Evolutionary conservation across 2,888 invertebrate species (phyloP).

Genomic region (Synanthedon tipuliformis): DNA sequence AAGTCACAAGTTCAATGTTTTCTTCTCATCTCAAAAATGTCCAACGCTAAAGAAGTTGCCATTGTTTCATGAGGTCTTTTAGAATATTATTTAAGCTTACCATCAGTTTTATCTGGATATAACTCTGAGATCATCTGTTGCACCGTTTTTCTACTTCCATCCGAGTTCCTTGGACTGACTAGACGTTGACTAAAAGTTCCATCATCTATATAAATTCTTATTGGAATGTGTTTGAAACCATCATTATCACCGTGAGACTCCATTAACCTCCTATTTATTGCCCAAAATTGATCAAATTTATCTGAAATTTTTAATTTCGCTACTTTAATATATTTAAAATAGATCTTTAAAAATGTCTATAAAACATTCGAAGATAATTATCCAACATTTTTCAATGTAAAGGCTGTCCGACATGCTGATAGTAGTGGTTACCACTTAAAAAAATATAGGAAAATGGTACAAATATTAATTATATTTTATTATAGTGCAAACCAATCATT

Average conservation of each 20-base stretch:
- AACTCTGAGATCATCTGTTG: constrained; percentile 78
- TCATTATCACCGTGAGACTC: constrained; percentile 84
- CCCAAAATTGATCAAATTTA: constrained; percentile 99
- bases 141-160: constrained; percentile 79
- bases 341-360: too few species aligned
- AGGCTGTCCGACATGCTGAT: too few species aligned
- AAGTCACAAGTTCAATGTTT: too few species aligned
- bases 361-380: too few species aligned
- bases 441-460: too few species aligned
- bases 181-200: constrained; percentile 80
- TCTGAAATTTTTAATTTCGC: constrained; percentile 64
- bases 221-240: constrained; percentile 89
- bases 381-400: too few species aligned
- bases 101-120: constrained; percentile 69
- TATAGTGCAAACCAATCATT: neutral
- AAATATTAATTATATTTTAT: neutral
- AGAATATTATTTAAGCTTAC: constrained; percentile 17
- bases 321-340: too few species aligned
- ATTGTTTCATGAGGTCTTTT: neutral
- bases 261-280: constrained; percentile 95
- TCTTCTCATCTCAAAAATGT: too few species aligned
- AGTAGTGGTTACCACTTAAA: too few species aligned
- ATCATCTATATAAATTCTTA: constrained; percentile 82
- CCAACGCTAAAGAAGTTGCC: neutral
- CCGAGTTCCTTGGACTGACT: constrained; percentile 79